phyloP scores from a whole-genome alignment of 64 coral and sea anemone species.

The Montipora capricornis region DNA sequence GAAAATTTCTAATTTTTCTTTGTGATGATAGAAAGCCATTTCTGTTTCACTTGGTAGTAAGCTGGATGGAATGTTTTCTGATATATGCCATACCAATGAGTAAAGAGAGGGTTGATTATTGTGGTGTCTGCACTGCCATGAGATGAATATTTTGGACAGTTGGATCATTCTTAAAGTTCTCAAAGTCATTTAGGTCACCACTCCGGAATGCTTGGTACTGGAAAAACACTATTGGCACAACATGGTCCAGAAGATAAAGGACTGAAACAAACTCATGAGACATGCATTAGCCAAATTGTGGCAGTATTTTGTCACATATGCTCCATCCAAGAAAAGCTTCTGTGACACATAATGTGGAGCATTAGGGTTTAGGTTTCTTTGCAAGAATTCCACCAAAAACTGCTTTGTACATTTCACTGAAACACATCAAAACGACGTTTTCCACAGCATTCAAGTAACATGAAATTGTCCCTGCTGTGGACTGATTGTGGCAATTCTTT shows the following conservation, averaged over 20 bases:
- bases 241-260: conserved; percentile 37
- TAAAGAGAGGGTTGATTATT: conserved; percentile 43
- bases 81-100: conserved; percentile 20
- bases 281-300: conserved; percentile 22
- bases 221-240: conserved; percentile 42
- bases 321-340: conserved; percentile 32
- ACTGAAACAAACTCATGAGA: conserved; percentile 7
- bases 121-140: conserved; percentile 31
- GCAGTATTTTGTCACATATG: conserved; percentile 7
- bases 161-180: conserved; percentile 1
- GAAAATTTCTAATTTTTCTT: conserved; percentile 30
- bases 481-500: neutral
- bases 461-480: conserved; percentile 43
- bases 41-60: neutral
- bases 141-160: conserved; percentile 28
- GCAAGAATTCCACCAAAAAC: conserved; percentile 44
- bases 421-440: neutral
- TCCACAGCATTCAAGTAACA: conserved; percentile 35
- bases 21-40: conserved; percentile 29
- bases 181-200: conserved; percentile 21
- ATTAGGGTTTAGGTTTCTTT: conserved; percentile 9
- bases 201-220: conserved; percentile 1
- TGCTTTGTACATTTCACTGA: conserved; percentile 10
- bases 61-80: conserved; percentile 6
- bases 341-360: conserved; percentile 18